A percentile compares a stretch with the other conserved stretches of the same genome.
These are phyloP conservation scores for Pangasianodon gigas DNA, from an alignment of 2,113 vertebrate genomes.

Conservation along the genomic window DNA sequence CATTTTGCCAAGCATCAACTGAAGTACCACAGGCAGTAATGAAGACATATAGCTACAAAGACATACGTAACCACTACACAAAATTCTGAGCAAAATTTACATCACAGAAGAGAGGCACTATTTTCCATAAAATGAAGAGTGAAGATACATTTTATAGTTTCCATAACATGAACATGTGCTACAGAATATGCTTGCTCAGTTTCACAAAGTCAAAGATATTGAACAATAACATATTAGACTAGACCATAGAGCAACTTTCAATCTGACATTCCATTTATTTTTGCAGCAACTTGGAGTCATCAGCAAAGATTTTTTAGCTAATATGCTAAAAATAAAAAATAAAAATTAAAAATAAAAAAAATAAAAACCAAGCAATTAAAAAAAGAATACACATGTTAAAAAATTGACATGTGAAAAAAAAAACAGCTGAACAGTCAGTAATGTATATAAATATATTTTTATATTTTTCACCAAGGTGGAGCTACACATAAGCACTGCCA, in stretches of 20 bases:
- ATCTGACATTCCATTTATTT: background rate
- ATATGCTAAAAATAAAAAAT: background rate
- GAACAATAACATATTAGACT: background rate
- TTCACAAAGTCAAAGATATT: background rate
- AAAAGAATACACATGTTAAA: background rate
- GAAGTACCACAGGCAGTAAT: background rate
- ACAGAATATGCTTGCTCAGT: background rate
- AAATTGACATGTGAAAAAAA: background rate
- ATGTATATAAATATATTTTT: background rate
- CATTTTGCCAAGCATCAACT: background rate
- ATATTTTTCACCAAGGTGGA: background rate
- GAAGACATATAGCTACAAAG: background rate
- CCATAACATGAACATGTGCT: background rate
- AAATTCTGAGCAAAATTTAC: background rate
- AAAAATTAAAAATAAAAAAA: background rate
- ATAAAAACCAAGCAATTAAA: background rate
- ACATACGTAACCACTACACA: background rate
- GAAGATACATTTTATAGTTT: background rate
- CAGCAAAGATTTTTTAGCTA: background rate
- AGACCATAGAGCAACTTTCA: background rate
- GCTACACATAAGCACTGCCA: background rate
- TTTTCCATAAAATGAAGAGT: background rate
- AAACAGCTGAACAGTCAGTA: background rate
- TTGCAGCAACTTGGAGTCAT: background rate
- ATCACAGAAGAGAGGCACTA: background rate